Evolutionary conservation across 2,797 vertebrate genomes (phyloP), one percentile per base, ranked within the genome.

Genomic region (Pampus argenteus): DNA sequence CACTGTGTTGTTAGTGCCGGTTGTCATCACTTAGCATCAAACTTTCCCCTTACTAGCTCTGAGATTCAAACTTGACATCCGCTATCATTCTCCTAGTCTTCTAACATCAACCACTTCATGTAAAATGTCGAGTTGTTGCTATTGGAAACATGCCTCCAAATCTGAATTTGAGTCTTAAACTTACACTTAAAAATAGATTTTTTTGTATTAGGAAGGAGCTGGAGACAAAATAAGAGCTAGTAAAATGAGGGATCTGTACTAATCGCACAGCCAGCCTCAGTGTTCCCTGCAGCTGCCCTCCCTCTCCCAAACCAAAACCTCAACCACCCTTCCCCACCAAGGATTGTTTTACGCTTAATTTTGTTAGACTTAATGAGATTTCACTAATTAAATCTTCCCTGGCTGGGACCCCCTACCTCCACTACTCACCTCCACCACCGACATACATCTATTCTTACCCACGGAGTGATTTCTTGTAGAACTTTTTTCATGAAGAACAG

Each of bases 351-450:
- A 96, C 94, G 90, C 95, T 95, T 98, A 97, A 98, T 98, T 98
- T 96, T 95, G 94, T 98, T 98, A 96, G 95, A 95, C 94, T 95
- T 98, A 98, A 98, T 96, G 96, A 97, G 96, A 98, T 98, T 97
- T 97, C 90, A 71, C 96, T 97, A 98, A 99, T 99, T 97, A 98
- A 98, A 98, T 98, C 96, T 97, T 93, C 96, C 95, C 94, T 93
- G 90, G 95, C 94, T 92, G 91, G 95, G 95, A 91, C 93, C 90
- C 93, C 94, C 71, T 74, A n/a, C 55, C 49, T n/a, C 6, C 54
- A 42, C 69, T 42, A 22, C 56, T 15, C 38, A 28, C 23, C 65
- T 93, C 93, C 65, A 51, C 67, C 20, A 14, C 29, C 18, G 23
- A 22, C 22, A 13, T 10, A 51, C 74, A 74, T 82, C 94, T 92